A percentile compares a stretch with the other conserved stretches of the same genome.
Evolutionary conservation across 2,113 vertebrate genomes (phyloP).

Genomic region (Saccopteryx leptura): DNA sequence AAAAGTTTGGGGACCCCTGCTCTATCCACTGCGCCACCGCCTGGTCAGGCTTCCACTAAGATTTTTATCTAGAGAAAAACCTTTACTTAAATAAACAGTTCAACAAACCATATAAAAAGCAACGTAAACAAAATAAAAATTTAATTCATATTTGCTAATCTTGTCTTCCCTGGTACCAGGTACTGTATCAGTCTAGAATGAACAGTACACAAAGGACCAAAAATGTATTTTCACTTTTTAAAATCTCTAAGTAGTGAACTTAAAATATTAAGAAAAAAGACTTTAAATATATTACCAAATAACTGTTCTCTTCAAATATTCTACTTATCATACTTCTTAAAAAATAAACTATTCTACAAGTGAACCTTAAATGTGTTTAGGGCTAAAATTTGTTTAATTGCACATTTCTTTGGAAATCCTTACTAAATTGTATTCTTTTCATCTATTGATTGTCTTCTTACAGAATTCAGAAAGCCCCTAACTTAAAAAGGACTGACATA

Average conservation of each 20-base stretch:
- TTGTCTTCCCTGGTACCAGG: neutral
- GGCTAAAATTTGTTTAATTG: slow-evolving; percentile 44
- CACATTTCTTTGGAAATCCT: slow-evolving; percentile 30
- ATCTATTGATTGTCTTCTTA: slow-evolving; percentile 46
- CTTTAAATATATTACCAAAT: slow-evolving; percentile 15
- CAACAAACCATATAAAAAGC: slow-evolving; percentile 29
- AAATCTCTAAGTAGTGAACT: slow-evolving; percentile 63
- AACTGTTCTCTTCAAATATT: slow-evolving; percentile 55
- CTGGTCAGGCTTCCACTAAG: neutral
- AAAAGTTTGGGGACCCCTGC: too few species aligned
- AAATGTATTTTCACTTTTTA: slow-evolving; percentile 52
- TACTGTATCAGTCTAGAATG: slow-evolving; percentile 29
- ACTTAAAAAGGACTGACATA: neutral
- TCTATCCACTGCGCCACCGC: too few species aligned
- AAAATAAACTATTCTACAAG: slow-evolving; percentile 51
- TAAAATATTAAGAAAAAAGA: neutral
- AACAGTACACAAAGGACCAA: neutral
- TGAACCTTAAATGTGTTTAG: neutral
- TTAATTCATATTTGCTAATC: slow-evolving; percentile 34
- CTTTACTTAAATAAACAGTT: slow-evolving; percentile 46
- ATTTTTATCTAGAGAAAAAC: slow-evolving; percentile 6
- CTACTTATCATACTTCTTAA: slow-evolving; percentile 44
- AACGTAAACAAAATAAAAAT: slow-evolving; percentile 40
- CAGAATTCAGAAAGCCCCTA: neutral
- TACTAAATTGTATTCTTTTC: slow-evolving; percentile 39